Base-by-base conservation (phyloP, 2,888 invertebrate species). In the Orthonychiurus folsomi region DNA sequence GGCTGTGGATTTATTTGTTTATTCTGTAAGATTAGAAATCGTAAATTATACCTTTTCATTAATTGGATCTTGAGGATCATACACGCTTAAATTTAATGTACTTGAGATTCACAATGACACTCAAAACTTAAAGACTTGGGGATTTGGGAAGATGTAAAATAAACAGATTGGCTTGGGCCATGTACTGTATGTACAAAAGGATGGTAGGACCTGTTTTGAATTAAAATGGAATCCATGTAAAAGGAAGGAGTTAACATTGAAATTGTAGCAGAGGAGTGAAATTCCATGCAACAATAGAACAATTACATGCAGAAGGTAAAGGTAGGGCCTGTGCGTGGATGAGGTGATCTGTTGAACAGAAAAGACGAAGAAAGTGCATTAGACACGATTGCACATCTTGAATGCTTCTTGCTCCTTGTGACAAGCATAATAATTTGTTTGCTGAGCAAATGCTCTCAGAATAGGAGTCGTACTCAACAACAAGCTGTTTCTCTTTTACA, bases 311-410 rank as follows among this genome's bases (percentile, higher is more conserved):
- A 37, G 5, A 37, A 15, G 37, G 37, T 37, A 37, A n/a, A 37
- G 37, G 37, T 9, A 37, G 15, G 37, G 37, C 5, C 15, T 37
- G 37, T 9, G 37, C 5, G 15, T 37, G 37, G 15, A 9, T 9
- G 5, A 15, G 37, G 37, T 37, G 15, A 5, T 37, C 37, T 5
- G n/a, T n/a, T n/a, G n/a, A n/a, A n/a, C n/a, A n/a, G n/a, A n/a
- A n/a, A n/a, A n/a, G n/a, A n/a, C n/a, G 37, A 37, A 37, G 37
- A 37, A 37, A 37, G 37, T 37, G 37, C 37, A 37, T 37, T 37
- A 37, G 37, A 37, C 37, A 37, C 37, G 37, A 37, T 37, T 37
- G 37, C 37, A 37, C 37, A 37, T 37, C 15, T 37, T 37, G 37
- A 37, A 37, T 37, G 37, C 37, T 15, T n/a, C n/a, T n/a, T n/a